These are phyloP conservation scores for Eilema griseolum DNA, from an alignment of 2,888 invertebrate genomes.

Conservation along the genomic window DNA sequence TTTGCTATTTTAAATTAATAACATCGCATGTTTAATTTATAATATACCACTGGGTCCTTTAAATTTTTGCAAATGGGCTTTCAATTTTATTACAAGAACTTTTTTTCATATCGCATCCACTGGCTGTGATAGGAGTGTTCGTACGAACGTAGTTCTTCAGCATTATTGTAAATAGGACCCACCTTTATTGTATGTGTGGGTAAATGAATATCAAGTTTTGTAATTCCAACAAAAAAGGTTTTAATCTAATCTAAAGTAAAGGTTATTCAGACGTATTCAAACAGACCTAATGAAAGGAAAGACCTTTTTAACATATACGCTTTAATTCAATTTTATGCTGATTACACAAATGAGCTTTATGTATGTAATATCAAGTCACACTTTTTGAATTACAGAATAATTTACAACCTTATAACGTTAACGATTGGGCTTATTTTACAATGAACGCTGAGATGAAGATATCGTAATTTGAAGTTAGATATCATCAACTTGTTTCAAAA, in stretches of 20 bases:
- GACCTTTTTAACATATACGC: slow-evolving; percentile 74
- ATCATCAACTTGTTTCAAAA: slow-evolving; percentile 39
- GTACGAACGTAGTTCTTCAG: too few relatives aligned
- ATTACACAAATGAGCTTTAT: slow-evolving; percentile 83
- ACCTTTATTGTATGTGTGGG: too few relatives aligned
- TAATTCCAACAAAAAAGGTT: not conserved
- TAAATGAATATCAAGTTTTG: not conserved
- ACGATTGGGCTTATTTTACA: slow-evolving; percentile 74
- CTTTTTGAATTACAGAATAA: slow-evolving; percentile 77
- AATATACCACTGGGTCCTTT: too few relatives aligned
- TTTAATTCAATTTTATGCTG: slow-evolving; percentile 81
- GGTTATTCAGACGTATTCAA: not conserved
- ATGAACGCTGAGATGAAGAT: slow-evolving; percentile 62
- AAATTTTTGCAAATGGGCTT: too few relatives aligned
- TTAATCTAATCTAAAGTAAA: slow-evolving; percentile 5
- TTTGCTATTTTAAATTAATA: too few relatives aligned
- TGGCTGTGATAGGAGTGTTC: too few relatives aligned
- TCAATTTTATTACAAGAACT: too few relatives aligned
- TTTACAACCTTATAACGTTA: slow-evolving; percentile 82
- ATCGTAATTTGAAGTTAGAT: slow-evolving; percentile 37
- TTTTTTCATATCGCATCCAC: too few relatives aligned
- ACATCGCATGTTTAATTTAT: too few relatives aligned
- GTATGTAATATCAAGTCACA: slow-evolving; percentile 81
- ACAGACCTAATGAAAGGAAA: slow-evolving; percentile 21
- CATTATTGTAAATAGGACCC: too few relatives aligned